Base-by-base conservation (phyloP, 2,113 vertebrate genomes). In the Deroptyus accipitrinus region DNA sequence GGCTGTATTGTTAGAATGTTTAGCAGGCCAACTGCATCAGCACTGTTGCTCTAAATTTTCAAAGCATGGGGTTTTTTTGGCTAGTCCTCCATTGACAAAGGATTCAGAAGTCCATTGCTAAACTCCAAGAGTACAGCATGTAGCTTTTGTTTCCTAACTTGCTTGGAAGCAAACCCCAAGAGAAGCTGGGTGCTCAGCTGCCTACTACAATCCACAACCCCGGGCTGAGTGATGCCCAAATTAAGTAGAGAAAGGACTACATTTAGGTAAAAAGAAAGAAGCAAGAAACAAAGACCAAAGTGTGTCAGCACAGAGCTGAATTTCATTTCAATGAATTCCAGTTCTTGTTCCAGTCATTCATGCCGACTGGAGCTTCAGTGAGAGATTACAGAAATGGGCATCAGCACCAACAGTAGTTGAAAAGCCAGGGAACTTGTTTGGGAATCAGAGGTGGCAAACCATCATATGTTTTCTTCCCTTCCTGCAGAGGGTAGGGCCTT, bases 221-320 rank as follows among this genome's bases (percentile, higher is more conserved):
- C 0, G 1, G n/a, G 37, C 0, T 7, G 11, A 2, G 5, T 6
- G n/a, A 68, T 27, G n/a, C 22, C 37, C 52, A 68, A 63, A 63
- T 42, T 30, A 48, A 35, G 14, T 15, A 35, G 28, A 31, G n/a
- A 64, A 83, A 54, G 42, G 16, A 74, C 17, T 54, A 25, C 4
- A 27, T n/a, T 54, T 17, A 64, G 30, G 4, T 17, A 42, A 27
- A 28, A 19, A 24, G 1, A 48, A 66, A n/a, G 39, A 51, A 33
- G 9, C 1, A 28, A 81, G 81, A 74, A 82, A 52, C 7, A 24
- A 67, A 51, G 59, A 69, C 20, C 8, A 24, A 55, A 62, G n/a
- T 23, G 5, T 31, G 44, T 62, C 55, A 72, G 33, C 9, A 37
- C 16, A 48, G 59, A 33, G 27, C 7, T 25, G 17, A 67, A 70